These are phyloP conservation scores for Hyalella azteca DNA, from an alignment of 2,888 invertebrate genomes.

Conservation along the genomic window DNA sequence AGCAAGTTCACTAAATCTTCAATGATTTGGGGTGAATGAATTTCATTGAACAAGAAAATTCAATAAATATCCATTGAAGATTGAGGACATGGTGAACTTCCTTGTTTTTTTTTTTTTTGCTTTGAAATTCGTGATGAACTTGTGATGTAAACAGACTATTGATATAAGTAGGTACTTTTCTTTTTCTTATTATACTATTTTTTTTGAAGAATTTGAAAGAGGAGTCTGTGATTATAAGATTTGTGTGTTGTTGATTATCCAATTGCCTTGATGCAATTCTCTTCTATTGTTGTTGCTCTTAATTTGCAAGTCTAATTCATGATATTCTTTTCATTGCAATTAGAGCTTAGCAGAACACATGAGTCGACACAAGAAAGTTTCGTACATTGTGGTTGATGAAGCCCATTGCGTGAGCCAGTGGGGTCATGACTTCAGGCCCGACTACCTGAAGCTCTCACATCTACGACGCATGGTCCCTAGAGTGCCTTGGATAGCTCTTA, in stretches of 20 bases:
- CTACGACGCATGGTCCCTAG: slow-evolving; percentile 71
- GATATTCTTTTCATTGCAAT: slow-evolving; percentile 60
- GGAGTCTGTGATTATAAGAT: not conserved
- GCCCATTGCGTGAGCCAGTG: slow-evolving; percentile 98
- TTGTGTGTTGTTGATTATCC: slow-evolving; percentile 33
- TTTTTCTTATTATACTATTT: no score
- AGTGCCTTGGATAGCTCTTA: slow-evolving; percentile 88
- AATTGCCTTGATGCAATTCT: slow-evolving; percentile 29
- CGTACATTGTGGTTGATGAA: slow-evolving; percentile 94
- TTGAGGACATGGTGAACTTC: no score
- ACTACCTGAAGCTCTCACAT: slow-evolving; percentile 86
- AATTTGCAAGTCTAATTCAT: no score
- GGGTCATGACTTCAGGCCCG: slow-evolving; percentile 96
- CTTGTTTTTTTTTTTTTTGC: no score
- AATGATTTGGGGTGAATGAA: no score
- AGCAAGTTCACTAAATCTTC: no score
- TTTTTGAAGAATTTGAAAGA: no score
- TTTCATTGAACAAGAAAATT: no score
- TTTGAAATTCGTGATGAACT: no score
- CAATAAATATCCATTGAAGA: no score
- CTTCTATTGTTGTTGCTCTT: slow-evolving; percentile 1
- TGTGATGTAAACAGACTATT: no score
- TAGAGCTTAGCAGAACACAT: slow-evolving; percentile 73
- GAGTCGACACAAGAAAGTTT: slow-evolving; percentile 76
- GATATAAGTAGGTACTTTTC: no score